Conservation (phyloP, 2,113 vertebrate species). For the Passer montanus region DNA sequence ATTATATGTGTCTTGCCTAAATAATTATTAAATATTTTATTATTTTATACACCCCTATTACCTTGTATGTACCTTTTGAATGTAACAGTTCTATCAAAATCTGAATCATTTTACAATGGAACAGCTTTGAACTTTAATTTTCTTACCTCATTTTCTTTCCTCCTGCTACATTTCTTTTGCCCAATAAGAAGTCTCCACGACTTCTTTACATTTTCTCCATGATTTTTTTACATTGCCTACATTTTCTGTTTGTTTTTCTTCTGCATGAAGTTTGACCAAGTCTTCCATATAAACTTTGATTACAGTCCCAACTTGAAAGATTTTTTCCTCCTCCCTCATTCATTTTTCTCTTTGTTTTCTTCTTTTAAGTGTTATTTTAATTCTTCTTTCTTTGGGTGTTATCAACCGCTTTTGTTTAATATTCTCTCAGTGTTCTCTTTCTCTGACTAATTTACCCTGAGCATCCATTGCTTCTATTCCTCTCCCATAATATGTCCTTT, state of each 20-base stretch:
- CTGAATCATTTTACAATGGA: neutral
- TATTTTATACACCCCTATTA: neutral
- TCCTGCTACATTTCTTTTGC: neutral
- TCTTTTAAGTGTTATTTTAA: neutral
- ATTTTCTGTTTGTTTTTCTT: neutral
- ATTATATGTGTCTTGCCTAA: neutral
- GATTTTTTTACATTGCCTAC: neutral
- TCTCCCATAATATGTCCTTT: neutral
- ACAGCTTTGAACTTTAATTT: neutral
- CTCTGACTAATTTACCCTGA: neutral
- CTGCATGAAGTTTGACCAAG: neutral
- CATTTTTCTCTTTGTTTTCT: neutral
- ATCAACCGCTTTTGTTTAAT: neutral
- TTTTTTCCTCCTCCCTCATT: neutral
- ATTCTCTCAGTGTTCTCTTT: neutral
- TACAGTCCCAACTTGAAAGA: neutral
- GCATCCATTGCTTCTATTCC: neutral
- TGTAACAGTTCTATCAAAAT: neutral
- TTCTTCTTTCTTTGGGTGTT: neutral
- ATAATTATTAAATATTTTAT: neutral
- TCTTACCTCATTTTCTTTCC: neutral
- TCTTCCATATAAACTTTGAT: neutral
- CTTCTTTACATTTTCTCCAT: neutral
- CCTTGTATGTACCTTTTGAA: neutral
- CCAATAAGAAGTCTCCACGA: neutral